Percentiles rank a stretch among this genome's conserved stretches.
Conservation (phyloP, 2,797 vertebrate genomes). For the Trachops cirrhosus region DNA sequence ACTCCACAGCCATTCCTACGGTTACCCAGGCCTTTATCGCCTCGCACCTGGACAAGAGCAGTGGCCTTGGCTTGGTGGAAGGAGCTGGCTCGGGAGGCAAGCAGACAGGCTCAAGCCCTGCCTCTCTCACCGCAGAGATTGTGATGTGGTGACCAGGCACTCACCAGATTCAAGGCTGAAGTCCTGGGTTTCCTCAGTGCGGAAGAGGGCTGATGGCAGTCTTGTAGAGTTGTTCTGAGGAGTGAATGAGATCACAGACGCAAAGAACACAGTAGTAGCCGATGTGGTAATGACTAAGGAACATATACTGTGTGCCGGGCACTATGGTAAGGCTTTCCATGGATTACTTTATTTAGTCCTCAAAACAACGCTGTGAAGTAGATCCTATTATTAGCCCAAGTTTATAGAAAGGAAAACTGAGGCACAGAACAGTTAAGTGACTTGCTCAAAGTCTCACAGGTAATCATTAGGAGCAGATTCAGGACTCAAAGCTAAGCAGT, state of each 20-base stretch:
- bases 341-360: not conserved
- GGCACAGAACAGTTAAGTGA: not conserved
- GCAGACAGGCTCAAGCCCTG: not conserved
- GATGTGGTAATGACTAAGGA: not conserved
- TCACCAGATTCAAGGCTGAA: not conserved
- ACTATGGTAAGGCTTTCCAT: not conserved
- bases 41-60: not conserved
- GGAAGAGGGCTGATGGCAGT: not conserved
- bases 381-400: not conserved
- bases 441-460: conserved; percentile 21
- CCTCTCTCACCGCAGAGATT: not conserved
- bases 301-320: not conserved
- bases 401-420: conserved; percentile 1
- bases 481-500: not conserved
- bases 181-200: not conserved
- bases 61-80: not conserved
- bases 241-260: not conserved
- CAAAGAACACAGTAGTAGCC: not conserved
- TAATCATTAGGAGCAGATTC: not conserved
- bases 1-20: not conserved
- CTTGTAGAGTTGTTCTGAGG: not conserved
- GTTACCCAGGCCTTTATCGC: not conserved
- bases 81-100: not conserved
- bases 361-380: not conserved
- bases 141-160: not conserved